Conservation (phyloP, 1,140 invertebrate species). For the Drosophila littoralis region DNA sequence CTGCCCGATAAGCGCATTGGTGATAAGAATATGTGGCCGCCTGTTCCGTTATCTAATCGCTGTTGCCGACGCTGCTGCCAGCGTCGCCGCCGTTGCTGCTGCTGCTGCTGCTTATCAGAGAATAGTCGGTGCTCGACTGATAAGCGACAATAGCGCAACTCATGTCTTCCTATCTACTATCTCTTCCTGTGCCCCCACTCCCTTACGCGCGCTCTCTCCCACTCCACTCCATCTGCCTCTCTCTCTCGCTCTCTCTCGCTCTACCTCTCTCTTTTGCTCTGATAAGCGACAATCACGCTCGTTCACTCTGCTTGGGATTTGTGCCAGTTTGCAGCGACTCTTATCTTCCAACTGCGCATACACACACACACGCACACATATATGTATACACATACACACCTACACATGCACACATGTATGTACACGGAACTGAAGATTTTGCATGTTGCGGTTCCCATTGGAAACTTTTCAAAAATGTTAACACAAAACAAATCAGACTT, state of each 20-base stretch:
- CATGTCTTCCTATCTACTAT: constrained; percentile 49
- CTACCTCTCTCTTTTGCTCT: not conserved
- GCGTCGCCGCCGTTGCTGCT: not conserved
- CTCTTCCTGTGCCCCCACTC: constrained; percentile 36
- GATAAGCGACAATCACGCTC: constrained; percentile 46
- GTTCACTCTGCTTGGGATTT: constrained; percentile 38
- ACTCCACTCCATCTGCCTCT: not conserved
- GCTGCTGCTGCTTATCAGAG: constrained; percentile 30
- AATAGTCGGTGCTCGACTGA: constrained; percentile 35
- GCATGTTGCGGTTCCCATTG: not conserved
- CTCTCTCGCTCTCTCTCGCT: constrained; percentile 15
- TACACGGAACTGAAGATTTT: not conserved
- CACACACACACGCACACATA: constrained; percentile 4
- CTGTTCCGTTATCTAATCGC: constrained; percentile 43
- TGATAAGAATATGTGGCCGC: constrained; percentile 5
- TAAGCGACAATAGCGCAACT: constrained; percentile 44
- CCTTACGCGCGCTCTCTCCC: not conserved
- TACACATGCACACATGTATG: not conserved
- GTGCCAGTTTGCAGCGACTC: constrained; percentile 42
- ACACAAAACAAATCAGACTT: not conserved
- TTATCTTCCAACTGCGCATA: constrained; percentile 31
- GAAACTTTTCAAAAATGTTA: not conserved
- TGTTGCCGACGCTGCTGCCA: constrained; percentile 19
- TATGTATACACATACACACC: not conserved
- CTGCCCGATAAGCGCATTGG: not conserved